Conservation (phyloP, 53 echinoderm and acorn worm genomes). For the Paelopatides confundens region DNA sequence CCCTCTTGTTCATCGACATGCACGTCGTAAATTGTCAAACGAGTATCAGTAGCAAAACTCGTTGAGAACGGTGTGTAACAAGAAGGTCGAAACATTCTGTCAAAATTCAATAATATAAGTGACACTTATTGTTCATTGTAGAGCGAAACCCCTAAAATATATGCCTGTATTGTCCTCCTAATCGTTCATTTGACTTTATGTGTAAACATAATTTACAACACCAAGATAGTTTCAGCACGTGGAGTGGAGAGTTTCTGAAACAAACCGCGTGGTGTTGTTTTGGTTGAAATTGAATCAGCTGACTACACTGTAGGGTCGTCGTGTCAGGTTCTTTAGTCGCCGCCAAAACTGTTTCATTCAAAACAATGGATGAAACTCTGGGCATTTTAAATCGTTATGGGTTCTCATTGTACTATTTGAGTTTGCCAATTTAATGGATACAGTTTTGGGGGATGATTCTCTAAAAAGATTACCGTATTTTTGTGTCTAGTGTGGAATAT, state of each 20-base stretch:
- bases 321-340: conserved; percentile 8
- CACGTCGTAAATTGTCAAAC: too few relatives aligned
- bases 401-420: background rate
- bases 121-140: too few relatives aligned
- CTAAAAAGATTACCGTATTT: background rate
- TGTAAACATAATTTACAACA: background rate
- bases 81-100: too few relatives aligned
- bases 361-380: too few relatives aligned
- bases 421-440: too few relatives aligned
- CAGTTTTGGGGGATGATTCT: too few relatives aligned
- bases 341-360: conserved; percentile 19
- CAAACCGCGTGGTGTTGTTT: conserved; percentile 38
- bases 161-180: background rate
- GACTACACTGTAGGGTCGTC: conserved; percentile 24
- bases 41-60: too few relatives aligned
- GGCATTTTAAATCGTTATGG: background rate
- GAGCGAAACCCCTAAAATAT: background rate
- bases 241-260: background rate
- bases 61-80: too few relatives aligned
- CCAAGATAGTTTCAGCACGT: background rate
- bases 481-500: background rate
- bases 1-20: too few relatives aligned
- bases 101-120: too few relatives aligned
- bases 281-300: conserved; percentile 42
- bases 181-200: background rate